Evolutionary conservation across 2,888 invertebrate genomes (phyloP).

Genomic region (Eupithecia insigniata): DNA sequence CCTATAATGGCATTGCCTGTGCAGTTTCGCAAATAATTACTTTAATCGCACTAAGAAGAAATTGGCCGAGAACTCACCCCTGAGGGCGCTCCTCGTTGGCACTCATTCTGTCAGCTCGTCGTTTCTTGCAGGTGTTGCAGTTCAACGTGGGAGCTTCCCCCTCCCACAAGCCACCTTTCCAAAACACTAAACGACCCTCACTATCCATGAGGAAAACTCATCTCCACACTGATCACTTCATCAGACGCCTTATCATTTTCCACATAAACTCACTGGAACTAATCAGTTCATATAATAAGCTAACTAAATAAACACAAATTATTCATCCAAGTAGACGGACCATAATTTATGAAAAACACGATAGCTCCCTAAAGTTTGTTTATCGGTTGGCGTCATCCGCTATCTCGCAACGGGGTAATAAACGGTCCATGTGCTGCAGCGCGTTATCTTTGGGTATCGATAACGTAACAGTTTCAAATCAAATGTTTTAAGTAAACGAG

Average conservation of each 20-base stretch:
- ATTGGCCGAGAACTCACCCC: conserved; percentile 62
- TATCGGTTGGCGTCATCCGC: conserved; percentile 59
- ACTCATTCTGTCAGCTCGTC: conserved; percentile 76
- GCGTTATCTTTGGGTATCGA: conserved; percentile 51
- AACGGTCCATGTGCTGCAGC: conserved; percentile 56
- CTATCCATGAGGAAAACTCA: conserved; percentile 70
- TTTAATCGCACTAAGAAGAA: conserved; percentile 5
- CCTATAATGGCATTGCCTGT: conserved; percentile 30
- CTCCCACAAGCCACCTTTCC: conserved; percentile 79
- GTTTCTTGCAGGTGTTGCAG: conserved; percentile 78
- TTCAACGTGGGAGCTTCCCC: conserved; percentile 73
- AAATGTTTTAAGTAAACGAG: conserved; percentile 29
- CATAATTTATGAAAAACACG: conserved; percentile 48
- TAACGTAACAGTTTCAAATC: conserved; percentile 45
- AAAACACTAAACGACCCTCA: conserved; percentile 77
- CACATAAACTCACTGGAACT: conserved; percentile 1
- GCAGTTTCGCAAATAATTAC: conserved; percentile 2
- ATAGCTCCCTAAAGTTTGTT: conserved; percentile 54
- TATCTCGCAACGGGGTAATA: conserved; percentile 57
- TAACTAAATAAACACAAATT: conserved; percentile 32
- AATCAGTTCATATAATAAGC: not conserved
- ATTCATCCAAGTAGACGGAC: conserved; percentile 47
- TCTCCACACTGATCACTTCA: conserved; percentile 39
- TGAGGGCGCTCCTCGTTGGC: conserved; percentile 72
- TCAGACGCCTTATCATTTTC: conserved; percentile 36